A percentile compares a stretch with the other conserved stretches of the same genome.
These are phyloP conservation scores for Pseudomyrmex gracilis DNA, from an alignment of 1,140 invertebrate genomes.

Conservation along the genomic window DNA sequence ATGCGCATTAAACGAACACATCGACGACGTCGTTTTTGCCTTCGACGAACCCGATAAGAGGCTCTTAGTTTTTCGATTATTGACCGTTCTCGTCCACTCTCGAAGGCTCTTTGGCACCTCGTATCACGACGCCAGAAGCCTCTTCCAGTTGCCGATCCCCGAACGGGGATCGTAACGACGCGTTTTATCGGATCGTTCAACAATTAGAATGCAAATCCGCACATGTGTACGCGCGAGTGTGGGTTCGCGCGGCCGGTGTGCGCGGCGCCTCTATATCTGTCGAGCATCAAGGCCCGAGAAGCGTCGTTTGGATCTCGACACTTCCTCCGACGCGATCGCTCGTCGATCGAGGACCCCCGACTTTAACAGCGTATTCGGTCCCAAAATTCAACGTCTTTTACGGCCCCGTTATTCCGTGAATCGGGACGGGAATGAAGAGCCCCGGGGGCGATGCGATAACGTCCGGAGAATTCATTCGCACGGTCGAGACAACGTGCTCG, in stretches of 20 bases:
- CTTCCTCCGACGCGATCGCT: constrained; percentile 23
- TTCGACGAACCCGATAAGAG: constrained; percentile 41
- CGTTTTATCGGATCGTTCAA: constrained; percentile 72
- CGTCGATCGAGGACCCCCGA: neutral
- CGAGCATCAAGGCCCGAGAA: constrained; percentile 9
- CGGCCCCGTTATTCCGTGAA: constrained; percentile 74
- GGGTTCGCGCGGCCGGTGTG: constrained; percentile 17
- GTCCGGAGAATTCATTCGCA: constrained; percentile 29
- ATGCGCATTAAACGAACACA: constrained; percentile 36
- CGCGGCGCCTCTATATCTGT: constrained; percentile 16
- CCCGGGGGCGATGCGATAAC: constrained; percentile 36
- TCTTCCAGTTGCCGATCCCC: neutral
- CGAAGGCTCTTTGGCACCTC: constrained; percentile 64
- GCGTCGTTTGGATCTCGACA: neutral
- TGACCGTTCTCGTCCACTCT: constrained; percentile 31
- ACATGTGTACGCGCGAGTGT: constrained; percentile 38
- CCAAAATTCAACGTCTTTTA: constrained; percentile 76
- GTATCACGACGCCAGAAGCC: constrained; percentile 9
- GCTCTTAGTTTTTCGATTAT: constrained; percentile 49
- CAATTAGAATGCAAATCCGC: constrained; percentile 81
- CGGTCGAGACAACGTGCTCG: constrained; percentile 19
- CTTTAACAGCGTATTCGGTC: constrained; percentile 71
- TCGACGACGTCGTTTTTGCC: constrained; percentile 19
- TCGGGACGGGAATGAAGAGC: constrained; percentile 67
- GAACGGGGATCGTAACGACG: constrained; percentile 66